These are phyloP conservation scores for Elaeidobius kamerunicus DNA, from an alignment of 2,888 invertebrate genomes.

Conservation along the genomic window DNA sequence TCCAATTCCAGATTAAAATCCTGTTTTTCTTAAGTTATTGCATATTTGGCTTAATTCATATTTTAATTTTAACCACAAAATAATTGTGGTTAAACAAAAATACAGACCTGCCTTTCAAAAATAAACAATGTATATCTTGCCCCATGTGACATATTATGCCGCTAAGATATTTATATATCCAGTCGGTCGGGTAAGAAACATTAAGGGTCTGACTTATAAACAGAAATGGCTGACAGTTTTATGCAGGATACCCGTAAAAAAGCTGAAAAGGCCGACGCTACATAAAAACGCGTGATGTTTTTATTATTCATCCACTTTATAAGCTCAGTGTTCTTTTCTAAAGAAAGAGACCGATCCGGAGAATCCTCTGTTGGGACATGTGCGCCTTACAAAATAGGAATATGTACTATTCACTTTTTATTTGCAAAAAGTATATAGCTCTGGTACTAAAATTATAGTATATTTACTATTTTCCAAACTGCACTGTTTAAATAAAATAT, in stretches of 20 bases:
- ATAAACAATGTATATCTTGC: too few species aligned
- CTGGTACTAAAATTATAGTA: too few species aligned
- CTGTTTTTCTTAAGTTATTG: too few species aligned
- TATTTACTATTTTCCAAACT: too few species aligned
- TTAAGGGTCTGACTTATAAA: constrained; percentile 26
- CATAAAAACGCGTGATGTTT: constrained; percentile 25
- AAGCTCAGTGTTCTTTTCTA: constrained; percentile 6
- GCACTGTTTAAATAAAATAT: too few species aligned
- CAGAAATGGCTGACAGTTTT: constrained; percentile 27
- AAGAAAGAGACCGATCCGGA: background rate
- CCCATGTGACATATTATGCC: constrained; percentile 16
- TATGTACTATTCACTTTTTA: too few species aligned
- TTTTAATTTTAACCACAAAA: too few species aligned
- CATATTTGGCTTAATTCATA: too few species aligned
- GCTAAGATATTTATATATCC: constrained; percentile 25
- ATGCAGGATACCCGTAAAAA: constrained; percentile 25
- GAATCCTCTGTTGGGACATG: background rate
- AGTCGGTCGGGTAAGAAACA: constrained; percentile 18
- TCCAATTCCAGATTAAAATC: too few species aligned
- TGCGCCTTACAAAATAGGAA: background rate
- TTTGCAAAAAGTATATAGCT: too few species aligned
- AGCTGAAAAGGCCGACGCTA: constrained; percentile 23
- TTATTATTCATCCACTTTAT: constrained; percentile 30
- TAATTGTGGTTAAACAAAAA: too few species aligned
- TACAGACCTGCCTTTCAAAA: too few species aligned